These are phyloP conservation scores for Poecilia wingei DNA, from an alignment of 2,797 vertebrate species.

Conservation along the genomic window DNA sequence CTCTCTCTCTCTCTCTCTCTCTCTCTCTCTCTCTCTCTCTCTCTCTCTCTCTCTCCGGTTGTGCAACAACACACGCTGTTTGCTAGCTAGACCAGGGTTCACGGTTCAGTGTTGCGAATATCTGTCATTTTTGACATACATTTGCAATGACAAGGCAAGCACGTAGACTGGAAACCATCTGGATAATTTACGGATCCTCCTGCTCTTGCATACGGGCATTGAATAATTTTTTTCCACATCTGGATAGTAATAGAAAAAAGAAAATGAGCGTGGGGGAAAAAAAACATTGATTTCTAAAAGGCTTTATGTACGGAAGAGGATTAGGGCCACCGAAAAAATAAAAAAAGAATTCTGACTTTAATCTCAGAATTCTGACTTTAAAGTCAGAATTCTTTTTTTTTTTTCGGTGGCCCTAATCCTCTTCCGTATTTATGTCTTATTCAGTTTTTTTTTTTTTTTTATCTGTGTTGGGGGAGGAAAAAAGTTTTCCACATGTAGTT, in stretches of 20 bases:
- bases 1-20: neutral
- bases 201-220: constrained; percentile 15
- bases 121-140: constrained; percentile 34
- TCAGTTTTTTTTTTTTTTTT: neutral
- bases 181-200: constrained; percentile 34
- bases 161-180: constrained; percentile 56
- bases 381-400: no score
- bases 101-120: constrained; percentile 10
- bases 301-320: no score
- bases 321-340: no score
- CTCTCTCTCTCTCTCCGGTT: constrained; percentile 21
- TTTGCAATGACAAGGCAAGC: constrained; percentile 21
- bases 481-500: neutral
- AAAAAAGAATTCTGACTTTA: no score
- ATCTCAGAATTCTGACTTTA: no score
- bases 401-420: no score
- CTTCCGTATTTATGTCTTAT: neutral
- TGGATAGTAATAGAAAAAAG: neutral
- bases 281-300: neutral
- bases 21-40: no score
- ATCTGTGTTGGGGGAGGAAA: neutral
- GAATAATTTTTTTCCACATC: neutral
- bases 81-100: neutral
- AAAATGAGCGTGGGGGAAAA: neutral
- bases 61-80: constrained; percentile 30